A percentile compares a stretch with the other conserved stretches of the same genome.
Evolutionary conservation across 53 echinoderm and acorn worm genomes (phyloP).

Genomic region (Patiria pectinifera): DNA sequence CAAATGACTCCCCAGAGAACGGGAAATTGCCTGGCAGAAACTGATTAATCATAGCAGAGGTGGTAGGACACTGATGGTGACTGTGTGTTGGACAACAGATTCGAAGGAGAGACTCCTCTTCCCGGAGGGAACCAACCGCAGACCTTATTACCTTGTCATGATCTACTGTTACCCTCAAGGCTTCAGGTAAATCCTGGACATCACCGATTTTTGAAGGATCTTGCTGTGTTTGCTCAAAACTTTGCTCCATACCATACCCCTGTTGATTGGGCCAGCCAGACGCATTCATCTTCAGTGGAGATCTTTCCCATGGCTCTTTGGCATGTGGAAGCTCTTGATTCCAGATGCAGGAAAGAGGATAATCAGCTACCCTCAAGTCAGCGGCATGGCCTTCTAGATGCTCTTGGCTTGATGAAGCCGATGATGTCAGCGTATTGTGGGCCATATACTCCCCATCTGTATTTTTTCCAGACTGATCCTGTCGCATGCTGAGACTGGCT

Average conservation of each 20-base stretch:
- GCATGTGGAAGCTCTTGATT: conserved; percentile 39
- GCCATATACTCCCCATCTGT: not conserved
- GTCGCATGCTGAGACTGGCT: conserved; percentile 50
- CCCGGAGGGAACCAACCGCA: conserved; percentile 76
- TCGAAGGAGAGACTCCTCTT: conserved; percentile 81
- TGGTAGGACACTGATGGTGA: conserved; percentile 66
- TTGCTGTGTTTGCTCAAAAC: conserved; percentile 19
- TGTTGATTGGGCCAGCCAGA: conserved; percentile 17
- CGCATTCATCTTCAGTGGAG: conserved; percentile 20
- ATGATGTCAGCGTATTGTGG: conserved; percentile 14
- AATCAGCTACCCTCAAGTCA: conserved; percentile 34
- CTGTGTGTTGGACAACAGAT: conserved; percentile 91
- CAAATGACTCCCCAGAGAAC: conserved; percentile 46
- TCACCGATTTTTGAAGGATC: not conserved
- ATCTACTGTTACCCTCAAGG: conserved; percentile 58
- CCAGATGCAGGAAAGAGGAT: conserved; percentile 41
- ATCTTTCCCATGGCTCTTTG: conserved; percentile 53
- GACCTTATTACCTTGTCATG: conserved; percentile 31
- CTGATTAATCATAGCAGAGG: conserved; percentile 24
- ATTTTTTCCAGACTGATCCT: conserved; percentile 10
- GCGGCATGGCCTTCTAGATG: conserved; percentile 20
- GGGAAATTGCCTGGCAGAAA: conserved; percentile 48
- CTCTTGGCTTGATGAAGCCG: conserved; percentile 46
- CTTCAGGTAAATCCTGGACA: conserved; percentile 53
- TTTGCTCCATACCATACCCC: not conserved